Conservation (phyloP, 2,888 invertebrate species). For the Andrena fulva region DNA sequence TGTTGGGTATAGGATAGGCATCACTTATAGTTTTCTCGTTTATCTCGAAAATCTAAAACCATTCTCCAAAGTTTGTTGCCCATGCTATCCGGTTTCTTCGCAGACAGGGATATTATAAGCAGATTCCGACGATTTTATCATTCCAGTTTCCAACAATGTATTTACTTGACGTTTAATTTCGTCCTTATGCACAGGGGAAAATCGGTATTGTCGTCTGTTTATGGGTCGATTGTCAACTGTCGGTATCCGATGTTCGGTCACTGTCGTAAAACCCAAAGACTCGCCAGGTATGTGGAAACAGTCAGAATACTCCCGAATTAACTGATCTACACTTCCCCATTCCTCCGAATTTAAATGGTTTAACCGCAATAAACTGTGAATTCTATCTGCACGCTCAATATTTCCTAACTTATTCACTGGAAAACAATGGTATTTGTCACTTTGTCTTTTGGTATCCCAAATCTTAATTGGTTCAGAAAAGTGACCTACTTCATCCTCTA, state of each 20-base stretch:
- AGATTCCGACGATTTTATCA: background rate
- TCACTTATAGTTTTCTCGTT: background rate
- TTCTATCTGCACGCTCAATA: background rate
- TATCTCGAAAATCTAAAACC: constrained; percentile 2
- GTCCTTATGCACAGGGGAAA: background rate
- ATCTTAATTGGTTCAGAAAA: background rate
- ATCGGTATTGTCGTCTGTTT: background rate
- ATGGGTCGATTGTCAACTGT: background rate
- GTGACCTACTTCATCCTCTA: background rate
- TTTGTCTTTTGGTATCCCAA: background rate
- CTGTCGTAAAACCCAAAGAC: background rate
- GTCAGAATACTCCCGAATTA: background rate
- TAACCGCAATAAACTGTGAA: background rate
- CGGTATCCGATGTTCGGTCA: background rate
- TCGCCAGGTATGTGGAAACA: constrained; percentile 9
- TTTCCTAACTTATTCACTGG: background rate
- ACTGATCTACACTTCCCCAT: no score
- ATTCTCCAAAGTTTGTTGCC: constrained; percentile 4
- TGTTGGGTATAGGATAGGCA: constrained; percentile 11
- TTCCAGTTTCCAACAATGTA: background rate
- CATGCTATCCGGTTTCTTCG: background rate
- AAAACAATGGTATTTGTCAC: background rate
- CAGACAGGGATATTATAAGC: background rate
- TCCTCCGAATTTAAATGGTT: no score
- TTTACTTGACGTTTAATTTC: constrained; percentile 6